Percentiles rank a stretch among this genome's conserved stretches.
Evolutionary conservation across 1,140 invertebrate species (phyloP).

Genomic region (Belonocnema kinseyi): DNA sequence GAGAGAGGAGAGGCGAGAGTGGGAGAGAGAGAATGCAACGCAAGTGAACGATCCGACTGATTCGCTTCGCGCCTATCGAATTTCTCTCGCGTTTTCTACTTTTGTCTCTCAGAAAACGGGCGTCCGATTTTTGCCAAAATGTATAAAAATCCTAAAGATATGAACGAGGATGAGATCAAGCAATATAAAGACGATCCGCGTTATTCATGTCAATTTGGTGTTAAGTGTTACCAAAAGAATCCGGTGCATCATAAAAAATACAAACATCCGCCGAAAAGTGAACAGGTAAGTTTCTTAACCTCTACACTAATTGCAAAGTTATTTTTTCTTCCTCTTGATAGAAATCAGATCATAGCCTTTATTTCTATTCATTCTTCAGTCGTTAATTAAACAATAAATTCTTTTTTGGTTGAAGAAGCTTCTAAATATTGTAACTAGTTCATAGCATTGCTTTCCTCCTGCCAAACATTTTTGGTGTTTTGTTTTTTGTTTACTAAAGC

Average conservation of each 20-base stretch:
- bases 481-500: too few species aligned
- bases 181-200: slow-evolving; percentile 70
- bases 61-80: too few species aligned
- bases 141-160: slow-evolving; percentile 32
- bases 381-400: neutral
- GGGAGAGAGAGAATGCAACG: too few species aligned
- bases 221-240: slow-evolving; percentile 91
- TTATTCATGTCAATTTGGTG: slow-evolving; percentile 85
- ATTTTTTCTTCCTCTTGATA: slow-evolving; percentile 27
- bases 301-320: slow-evolving; percentile 34
- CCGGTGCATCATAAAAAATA: slow-evolving; percentile 84
- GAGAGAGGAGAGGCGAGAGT: too few species aligned
- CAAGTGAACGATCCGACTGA: too few species aligned
- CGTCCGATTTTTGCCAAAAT: neutral
- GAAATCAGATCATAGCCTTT: neutral
- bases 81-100: too few species aligned
- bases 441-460: too few species aligned
- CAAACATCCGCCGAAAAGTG: slow-evolving; percentile 81
- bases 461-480: too few species aligned
- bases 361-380: neutral
- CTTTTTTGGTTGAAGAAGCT: too few species aligned
- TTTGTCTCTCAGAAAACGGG: neutral
- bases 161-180: slow-evolving; percentile 45
- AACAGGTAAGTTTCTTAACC: slow-evolving; percentile 47
- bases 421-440: too few species aligned